Percentiles rank a stretch among this genome's conserved stretches.
phyloP scores from a whole-genome alignment of 23 tunicate genomes.

The Styela clava region DNA sequence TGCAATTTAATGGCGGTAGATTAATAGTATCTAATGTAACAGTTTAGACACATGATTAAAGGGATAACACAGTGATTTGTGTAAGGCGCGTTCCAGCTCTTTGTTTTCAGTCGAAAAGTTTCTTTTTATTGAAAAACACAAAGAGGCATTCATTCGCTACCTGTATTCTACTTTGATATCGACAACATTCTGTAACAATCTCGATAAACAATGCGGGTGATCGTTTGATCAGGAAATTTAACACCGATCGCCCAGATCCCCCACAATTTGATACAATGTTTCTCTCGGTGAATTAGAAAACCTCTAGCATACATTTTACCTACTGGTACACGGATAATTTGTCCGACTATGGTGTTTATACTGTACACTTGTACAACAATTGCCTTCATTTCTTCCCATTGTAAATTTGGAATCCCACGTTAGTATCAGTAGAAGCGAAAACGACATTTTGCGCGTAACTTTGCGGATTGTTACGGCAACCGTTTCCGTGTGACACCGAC shows the following conservation, averaged over 20 bases:
- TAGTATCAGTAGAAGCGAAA: not conserved
- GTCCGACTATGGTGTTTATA: constrained; percentile 11
- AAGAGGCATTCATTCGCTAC: not conserved
- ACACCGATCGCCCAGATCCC: not conserved
- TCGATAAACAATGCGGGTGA: constrained; percentile 8
- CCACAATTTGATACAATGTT: not conserved
- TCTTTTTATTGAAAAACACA: not conserved
- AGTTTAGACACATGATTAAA: not conserved
- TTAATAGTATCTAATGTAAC: not conserved
- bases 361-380: constrained; percentile 15
- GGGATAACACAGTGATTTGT: not conserved
- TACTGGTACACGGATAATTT: not conserved
- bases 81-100: not conserved
- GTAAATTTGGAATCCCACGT: not conserved
- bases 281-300: not conserved
- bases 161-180: not conserved
- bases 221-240: constrained; percentile 1
- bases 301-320: not conserved
- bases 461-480: constrained; percentile 18
- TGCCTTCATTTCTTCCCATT: not conserved
- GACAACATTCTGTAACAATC: not conserved
- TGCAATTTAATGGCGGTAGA: not conserved
- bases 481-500: constrained; percentile 25
- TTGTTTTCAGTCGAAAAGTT: not conserved
- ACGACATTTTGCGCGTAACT: not conserved